phyloP scores from a whole-genome alignment of 2,888 invertebrate species.

The Megaustenia siamemsis region DNA sequence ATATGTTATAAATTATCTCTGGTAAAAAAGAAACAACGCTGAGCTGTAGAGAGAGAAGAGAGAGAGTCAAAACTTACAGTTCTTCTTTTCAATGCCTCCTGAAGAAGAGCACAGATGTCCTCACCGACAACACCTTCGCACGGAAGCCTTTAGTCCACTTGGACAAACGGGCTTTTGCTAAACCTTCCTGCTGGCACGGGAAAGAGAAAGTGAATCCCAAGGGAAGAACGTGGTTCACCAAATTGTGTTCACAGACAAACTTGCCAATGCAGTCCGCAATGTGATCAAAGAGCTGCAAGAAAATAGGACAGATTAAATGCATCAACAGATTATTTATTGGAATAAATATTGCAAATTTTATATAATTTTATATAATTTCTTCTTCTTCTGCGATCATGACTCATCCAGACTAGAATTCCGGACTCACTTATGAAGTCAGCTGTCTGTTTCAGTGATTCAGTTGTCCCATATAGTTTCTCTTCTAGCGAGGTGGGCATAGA shows the following conservation, averaged over 20 bases:
- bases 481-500: no score
- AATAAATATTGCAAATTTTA: no score
- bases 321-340: no score
- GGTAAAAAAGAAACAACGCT: no score
- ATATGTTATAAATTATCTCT: no score
- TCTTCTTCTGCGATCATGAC: no score
- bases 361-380: no score
- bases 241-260: slow-evolving; percentile 90
- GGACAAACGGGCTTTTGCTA: slow-evolving; percentile 91
- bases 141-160: slow-evolving; percentile 98
- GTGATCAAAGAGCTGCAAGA: slow-evolving; percentile 90
- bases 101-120: slow-evolving; percentile 93
- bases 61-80: slow-evolving; percentile 83
- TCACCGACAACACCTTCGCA: slow-evolving; percentile 92
- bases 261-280: slow-evolving; percentile 95
- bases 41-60: no score
- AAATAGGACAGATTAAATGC: background rate
- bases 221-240: slow-evolving; percentile 86
- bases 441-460: no score
- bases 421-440: no score
- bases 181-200: slow-evolving; percentile 91
- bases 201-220: slow-evolving; percentile 98
- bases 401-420: no score
- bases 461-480: no score
- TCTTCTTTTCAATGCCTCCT: slow-evolving; percentile 92